These are phyloP conservation scores for Aspidiotus rigidus DNA, from an alignment of 2,888 invertebrate genomes.

Conservation along the genomic window DNA sequence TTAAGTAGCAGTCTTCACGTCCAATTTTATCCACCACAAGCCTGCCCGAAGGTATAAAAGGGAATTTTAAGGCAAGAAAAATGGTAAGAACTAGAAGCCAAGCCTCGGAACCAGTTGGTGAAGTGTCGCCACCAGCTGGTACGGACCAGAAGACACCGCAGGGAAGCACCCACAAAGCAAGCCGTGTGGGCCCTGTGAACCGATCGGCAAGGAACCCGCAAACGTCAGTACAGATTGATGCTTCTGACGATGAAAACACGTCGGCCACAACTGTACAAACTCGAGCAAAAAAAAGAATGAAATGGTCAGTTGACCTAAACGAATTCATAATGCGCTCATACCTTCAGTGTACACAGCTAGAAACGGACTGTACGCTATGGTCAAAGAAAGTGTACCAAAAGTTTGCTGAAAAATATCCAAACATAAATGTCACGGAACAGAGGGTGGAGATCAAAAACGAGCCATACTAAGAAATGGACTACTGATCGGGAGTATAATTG, in stretches of 20 bases:
- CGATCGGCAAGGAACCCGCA: background rate
- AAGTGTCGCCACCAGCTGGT: no score
- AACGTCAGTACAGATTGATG: background rate
- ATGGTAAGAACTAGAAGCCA: background rate
- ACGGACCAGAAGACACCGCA: no score
- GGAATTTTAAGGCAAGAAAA: background rate
- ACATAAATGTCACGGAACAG: background rate
- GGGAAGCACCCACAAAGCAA: no score
- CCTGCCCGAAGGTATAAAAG: slow-evolving; percentile 1
- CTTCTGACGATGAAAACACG: background rate
- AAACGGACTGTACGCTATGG: background rate
- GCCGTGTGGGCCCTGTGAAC: background rate
- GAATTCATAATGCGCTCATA: slow-evolving; percentile 1
- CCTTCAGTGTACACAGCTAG: background rate
- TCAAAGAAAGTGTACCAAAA: background rate
- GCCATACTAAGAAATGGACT: background rate
- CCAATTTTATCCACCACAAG: background rate
- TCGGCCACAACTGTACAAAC: background rate
- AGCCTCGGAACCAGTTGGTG: no score
- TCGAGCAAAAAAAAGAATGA: background rate
- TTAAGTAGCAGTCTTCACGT: slow-evolving; percentile 1
- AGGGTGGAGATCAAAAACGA: slow-evolving; percentile 4
- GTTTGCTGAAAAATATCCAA: background rate
- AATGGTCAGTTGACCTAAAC: background rate
- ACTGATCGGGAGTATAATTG: background rate